Base-by-base conservation (phyloP, 2,888 invertebrate genomes). In the Geophilus truncorum region DNA sequence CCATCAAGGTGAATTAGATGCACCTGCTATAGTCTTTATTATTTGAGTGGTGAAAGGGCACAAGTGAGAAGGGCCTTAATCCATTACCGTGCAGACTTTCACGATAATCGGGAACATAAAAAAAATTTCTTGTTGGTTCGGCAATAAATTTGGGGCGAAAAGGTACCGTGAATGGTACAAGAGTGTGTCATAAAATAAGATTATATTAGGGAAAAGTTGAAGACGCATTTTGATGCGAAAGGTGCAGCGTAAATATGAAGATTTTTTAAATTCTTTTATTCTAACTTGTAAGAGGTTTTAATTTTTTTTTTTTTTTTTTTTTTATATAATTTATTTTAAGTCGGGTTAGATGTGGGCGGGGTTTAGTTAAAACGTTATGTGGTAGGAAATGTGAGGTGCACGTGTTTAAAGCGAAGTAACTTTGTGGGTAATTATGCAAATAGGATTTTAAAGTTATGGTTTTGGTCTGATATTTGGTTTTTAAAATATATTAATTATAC, bases 1-100 rank as follows among this genome's bases (percentile, higher is more conserved):
- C 70, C 70, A 70, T 70, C 70, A 25, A 25, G 70, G 12, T 70
- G 70, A 70, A 70, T 70, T 70, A 70, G 70, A 70, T 70, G 70
- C 70, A 70, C 70, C 70, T 70, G 70, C 25, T 70, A 45, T 45
- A 70, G 70, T 25, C 70, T 70, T 70, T 70, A 70, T 70, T 28
- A 28, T 70, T 70, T 70, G 70, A 70, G 70, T 70, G 70, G 70
- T 70, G 70, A 70, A 70, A 70, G 70, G 70, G 70, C 70, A 70
- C 25, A 70, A 70, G 70, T 28, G 70, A 70, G 70, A 28, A 51
- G 12, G 28, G 28, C 70, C 70, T 70, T 70, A 70, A 70, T 70
- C 70, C 70, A 70, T 70, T 70, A 70, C 70, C n/a, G 25, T 70
- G 70, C 70, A 70, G 70, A 70, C 7, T 70, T 70, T 70, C 70